Evolutionary conservation across 2,888 invertebrate genomes (phyloP), one percentile per base, ranked within the genome.

Genomic region (Synanthedon vespiformis): DNA sequence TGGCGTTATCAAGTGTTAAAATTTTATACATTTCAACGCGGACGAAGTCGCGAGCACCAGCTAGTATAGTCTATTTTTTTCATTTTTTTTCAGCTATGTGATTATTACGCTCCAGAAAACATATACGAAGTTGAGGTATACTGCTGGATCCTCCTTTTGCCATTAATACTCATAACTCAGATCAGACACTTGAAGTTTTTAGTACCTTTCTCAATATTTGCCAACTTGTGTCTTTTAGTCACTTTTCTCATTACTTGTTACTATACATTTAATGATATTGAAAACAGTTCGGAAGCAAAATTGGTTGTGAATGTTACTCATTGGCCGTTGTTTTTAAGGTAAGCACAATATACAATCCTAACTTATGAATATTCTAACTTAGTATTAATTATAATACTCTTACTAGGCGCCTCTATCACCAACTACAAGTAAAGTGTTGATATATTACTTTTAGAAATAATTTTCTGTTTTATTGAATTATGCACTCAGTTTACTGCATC

Each of bases 161-260:
- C 94, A 0, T 77, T 94, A 14, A 77, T 95, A 11, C 69, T 94
- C 0, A 89, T 94, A 49, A 91, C 92, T 4, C 93, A 93, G 74
- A 70, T 85, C 13, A 27, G 95, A 49, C 90, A 94, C 64, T 87
- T 98, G 0, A 94, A 93, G 72, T 92, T 91, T 64, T 81, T 98
- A 48, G 95, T 97, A 3, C 96, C 96, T 0, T 95, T 97, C 74
- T 97, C 98, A 0, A 85, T 94, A 54, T 70, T 95, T 16, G 98
- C 98, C 27, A 98, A 98, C 71, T 51, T 94, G 0, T 92, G 94
- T 53, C 92, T 97, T 65, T 77, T 94, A 0, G 68, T 90, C 1
- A 94, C 95, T 0, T 92, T 98, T 60, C 88, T 86, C 12, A 92
- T 97, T 52, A 95, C 95, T 0, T 90, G 95, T 55, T 94, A 93